Percentiles rank a stretch among this genome's conserved stretches.
Evolutionary conservation across 2,113 vertebrate genomes (phyloP).

Genomic region (Cariama cristata): DNA sequence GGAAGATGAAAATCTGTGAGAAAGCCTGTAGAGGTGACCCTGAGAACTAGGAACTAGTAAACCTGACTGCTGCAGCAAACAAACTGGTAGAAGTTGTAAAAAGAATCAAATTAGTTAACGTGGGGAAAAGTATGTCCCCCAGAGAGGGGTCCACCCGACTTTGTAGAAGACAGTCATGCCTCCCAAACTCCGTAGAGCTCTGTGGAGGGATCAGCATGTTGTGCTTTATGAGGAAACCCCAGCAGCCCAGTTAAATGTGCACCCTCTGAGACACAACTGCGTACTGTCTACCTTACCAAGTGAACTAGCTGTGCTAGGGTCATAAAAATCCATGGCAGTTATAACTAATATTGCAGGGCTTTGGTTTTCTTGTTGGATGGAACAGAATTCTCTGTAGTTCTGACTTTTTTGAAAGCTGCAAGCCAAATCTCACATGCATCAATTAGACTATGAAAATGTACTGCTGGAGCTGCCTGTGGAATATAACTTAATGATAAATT

Average conservation of each 20-base stretch:
- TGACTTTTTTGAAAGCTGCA: background rate
- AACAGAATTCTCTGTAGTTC: background rate
- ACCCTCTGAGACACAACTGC: background rate
- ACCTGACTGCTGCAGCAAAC: background rate
- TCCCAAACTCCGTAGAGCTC: background rate
- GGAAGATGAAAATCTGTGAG: background rate
- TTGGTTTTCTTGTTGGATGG: background rate
- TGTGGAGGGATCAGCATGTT: background rate
- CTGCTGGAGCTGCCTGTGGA: conserved; percentile 27
- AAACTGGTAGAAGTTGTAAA: background rate
- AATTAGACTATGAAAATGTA: conserved; percentile 8
- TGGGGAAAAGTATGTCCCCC: background rate
- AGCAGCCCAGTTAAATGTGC: background rate
- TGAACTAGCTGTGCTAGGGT: background rate
- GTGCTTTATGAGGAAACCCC: background rate
- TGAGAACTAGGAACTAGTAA: background rate
- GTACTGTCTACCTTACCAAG: background rate
- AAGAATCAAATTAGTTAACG: background rate
- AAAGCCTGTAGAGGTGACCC: background rate
- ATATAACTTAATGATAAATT: background rate
- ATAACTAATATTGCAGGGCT: background rate
- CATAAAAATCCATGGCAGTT: background rate
- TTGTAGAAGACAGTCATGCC: background rate
- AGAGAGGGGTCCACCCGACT: background rate
- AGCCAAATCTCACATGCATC: background rate